A percentile compares a stretch with the other conserved stretches of the same genome.
Evolutionary conservation across 2,888 invertebrate species (phyloP).

Genomic region (Scaptomyza flava): DNA sequence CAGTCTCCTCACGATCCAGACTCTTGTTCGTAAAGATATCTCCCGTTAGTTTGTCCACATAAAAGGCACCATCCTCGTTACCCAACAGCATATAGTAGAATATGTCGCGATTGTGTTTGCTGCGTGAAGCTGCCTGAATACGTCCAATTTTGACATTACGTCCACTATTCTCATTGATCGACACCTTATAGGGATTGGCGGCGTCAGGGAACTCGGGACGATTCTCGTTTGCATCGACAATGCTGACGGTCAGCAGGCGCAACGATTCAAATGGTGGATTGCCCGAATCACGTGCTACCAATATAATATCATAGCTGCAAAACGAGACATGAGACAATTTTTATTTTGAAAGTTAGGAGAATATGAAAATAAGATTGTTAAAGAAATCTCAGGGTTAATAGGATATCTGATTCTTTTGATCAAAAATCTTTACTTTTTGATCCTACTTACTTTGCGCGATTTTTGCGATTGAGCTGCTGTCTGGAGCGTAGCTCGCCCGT

Average conservation of each 20-base stretch:
- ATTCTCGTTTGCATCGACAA: constrained; percentile 93
- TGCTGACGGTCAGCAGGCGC: constrained; percentile 89
- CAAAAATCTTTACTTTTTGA: too few species aligned
- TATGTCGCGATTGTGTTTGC: constrained; percentile 92
- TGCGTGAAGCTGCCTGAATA: constrained; percentile 86
- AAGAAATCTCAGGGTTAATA: too few species aligned
- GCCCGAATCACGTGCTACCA: constrained; percentile 94
- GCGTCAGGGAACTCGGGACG: constrained; percentile 90
- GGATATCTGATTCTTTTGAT: too few species aligned
- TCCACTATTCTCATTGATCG: constrained; percentile 89
- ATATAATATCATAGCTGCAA: constrained; percentile 87
- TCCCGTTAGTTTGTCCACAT: constrained; percentile 92
- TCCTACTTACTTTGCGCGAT: constrained; percentile 85
- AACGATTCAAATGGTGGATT: constrained; percentile 92
- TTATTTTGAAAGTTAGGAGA: too few species aligned
- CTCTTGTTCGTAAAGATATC: constrained; percentile 91
- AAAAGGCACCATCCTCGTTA: constrained; percentile 91
- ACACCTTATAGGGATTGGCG: constrained; percentile 88
- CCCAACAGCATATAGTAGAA: constrained; percentile 93
- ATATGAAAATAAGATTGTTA: too few species aligned
- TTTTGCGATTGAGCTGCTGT: constrained; percentile 91
- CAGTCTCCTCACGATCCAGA: constrained; percentile 91
- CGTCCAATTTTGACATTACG: constrained; percentile 87
- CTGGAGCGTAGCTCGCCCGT: constrained; percentile 93
- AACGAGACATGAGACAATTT: not conserved